Evolutionary conservation across 1,140 invertebrate genomes (phyloP), one percentile per base, ranked within the genome.

Genomic region (Cydia strobilella): DNA sequence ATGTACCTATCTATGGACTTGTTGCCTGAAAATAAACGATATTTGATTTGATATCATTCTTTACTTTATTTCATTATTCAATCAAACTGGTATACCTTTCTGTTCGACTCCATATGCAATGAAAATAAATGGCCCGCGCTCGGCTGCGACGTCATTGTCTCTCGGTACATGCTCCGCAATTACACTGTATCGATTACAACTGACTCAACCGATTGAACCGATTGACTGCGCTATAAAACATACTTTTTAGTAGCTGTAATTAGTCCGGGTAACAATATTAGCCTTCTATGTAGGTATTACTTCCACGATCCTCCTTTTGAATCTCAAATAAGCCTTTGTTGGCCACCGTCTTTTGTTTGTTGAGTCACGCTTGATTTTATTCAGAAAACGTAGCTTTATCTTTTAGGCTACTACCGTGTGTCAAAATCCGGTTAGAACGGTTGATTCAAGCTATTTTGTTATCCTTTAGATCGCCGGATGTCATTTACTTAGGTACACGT

Each of bases 111-210:
- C 15, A 23, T n/a, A 18, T 23, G 9, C 20, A 59, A 9, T 23
- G 20, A 23, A 20, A 59, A 59, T 2, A 18, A 23, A 59, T 10
- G 54, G 6, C 18, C 20, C 20, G 18, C 51, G 51, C 13, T 73
- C 82, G 81, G 76, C 83, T 54, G 51, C 86, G 77, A 79, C 84
- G 82, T 88, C 87, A 90, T 90, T 92, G 89, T 92, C 89, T 90
- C 81, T 79, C 82, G 83, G 88, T 84, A 85, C 88, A 87, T 84
- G 86, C 82, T 82, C 82, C 73, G 82, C 86, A 90, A 92, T 92
- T 92, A 90, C 87, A 82, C 77, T 85, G 82, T 87, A 91, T 90
- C 86, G 86, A 90, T 88, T 90, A 89, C 86, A 83, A 81, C 80
- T 89, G 88, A 89, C 84, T 91, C 86, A 86, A 79, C 79, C 85